Evolutionary conservation across 2,888 invertebrate species (phyloP).

Genomic region (Reticulitermes lucifugus): DNA sequence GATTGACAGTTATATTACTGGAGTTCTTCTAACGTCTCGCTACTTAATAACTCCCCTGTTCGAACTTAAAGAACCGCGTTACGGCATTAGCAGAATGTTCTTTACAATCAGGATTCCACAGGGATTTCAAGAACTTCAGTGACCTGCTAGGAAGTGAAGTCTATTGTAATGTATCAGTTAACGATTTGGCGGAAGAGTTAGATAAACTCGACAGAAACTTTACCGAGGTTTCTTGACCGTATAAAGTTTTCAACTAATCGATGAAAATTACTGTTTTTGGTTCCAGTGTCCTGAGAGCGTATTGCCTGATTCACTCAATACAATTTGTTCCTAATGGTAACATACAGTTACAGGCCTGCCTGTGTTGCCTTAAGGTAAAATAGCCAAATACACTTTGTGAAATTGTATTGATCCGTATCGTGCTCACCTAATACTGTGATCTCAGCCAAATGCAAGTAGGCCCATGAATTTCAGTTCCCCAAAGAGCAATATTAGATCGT

Average conservation of each 20-base stretch:
- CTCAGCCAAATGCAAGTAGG: background rate
- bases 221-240: background rate
- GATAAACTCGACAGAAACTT: background rate
- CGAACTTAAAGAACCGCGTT: too few relatives aligned
- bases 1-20: too few relatives aligned
- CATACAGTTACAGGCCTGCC: background rate
- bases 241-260: background rate
- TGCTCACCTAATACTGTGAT: background rate
- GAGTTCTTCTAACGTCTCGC: too few relatives aligned
- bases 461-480: background rate
- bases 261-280: background rate
- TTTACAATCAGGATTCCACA: background rate
- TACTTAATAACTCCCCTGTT: too few relatives aligned
- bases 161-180: background rate
- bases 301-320: background rate
- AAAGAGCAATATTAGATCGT: background rate
- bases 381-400: background rate
- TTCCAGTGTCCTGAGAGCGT: background rate
- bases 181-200: background rate
- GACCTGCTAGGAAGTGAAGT: background rate
- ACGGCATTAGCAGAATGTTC: too few relatives aligned
- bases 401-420: background rate
- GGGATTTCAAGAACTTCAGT: background rate
- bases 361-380: background rate
- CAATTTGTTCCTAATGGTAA: background rate